Percentiles rank a stretch among this genome's conserved stretches.
phyloP scores from a whole-genome alignment of 2,888 invertebrate species.

The Netelia fuscicornis region DNA sequence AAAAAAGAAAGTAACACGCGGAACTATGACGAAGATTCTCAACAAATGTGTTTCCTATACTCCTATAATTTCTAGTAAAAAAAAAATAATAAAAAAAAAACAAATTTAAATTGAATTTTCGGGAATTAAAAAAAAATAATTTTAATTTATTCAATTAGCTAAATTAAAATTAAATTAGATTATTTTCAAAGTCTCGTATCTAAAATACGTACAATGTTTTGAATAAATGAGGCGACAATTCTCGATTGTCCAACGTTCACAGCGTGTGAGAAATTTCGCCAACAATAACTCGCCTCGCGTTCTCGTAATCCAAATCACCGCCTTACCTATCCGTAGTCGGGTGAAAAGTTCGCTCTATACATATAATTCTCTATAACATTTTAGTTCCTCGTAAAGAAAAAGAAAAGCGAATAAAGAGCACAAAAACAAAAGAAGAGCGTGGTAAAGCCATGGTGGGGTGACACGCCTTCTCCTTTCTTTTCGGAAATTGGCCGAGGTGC shows the following conservation, averaged over 20 bases:
- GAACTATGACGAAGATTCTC: not conserved
- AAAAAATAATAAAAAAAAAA: no score
- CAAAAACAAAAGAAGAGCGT: not conserved
- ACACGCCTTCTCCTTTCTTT: constrained; percentile 40
- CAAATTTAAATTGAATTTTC: not conserved
- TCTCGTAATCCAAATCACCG: not conserved
- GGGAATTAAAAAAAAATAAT: constrained; percentile 15
- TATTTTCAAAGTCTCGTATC: not conserved
- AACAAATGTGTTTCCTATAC: not conserved
- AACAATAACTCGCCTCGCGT: not conserved
- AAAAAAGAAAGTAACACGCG: constrained; percentile 1
- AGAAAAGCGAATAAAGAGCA: constrained; percentile 1
- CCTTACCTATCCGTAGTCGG: not conserved
- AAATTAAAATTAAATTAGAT: not conserved
- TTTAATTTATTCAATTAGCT: not conserved
- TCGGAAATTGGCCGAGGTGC: constrained; percentile 36
- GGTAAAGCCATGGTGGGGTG: not conserved
- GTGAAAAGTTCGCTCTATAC: not conserved
- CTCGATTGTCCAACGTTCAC: not conserved
- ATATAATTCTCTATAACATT: not conserved
- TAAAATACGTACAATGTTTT: not conserved
- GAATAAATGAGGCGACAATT: not conserved
- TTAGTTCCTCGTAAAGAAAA: not conserved
- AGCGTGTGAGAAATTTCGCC: not conserved
- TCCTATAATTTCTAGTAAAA: no score